These are phyloP conservation scores for Mus spicilegus DNA, from an alignment of 2,113 vertebrate species.

Conservation along the genomic window DNA sequence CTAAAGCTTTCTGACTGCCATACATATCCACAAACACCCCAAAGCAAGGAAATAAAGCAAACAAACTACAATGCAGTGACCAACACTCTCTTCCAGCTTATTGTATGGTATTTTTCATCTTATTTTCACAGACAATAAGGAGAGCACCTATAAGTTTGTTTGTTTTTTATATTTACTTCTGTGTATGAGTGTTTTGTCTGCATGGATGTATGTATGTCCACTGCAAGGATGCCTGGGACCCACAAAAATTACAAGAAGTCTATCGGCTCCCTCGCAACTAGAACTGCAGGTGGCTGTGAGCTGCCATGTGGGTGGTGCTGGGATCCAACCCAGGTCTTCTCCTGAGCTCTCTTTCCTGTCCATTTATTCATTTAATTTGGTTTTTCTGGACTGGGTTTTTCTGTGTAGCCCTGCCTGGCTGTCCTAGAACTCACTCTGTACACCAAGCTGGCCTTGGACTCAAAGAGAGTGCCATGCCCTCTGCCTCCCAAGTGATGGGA, in stretches of 20 bases:
- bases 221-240: neutral
- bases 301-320: neutral
- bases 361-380: neutral
- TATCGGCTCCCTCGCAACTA: neutral
- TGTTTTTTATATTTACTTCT: neutral
- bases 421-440: neutral
- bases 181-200: neutral
- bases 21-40: neutral
- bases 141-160: neutral
- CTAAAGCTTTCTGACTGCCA: neutral
- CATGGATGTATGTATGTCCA: neutral
- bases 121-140: neutral
- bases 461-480: neutral
- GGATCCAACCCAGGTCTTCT: neutral
- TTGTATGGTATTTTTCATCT: neutral
- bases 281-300: neutral
- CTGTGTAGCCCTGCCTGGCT: neutral
- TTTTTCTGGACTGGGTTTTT: neutral
- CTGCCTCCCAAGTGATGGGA: neutral
- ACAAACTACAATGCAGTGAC: neutral
- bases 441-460: neutral
- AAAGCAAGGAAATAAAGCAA: neutral
- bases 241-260: neutral
- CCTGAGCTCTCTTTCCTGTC: neutral
- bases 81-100: neutral